A percentile compares a stretch with the other conserved stretches of the same genome.
phyloP scores from a whole-genome alignment of 2,888 invertebrate species.

The Notodonta ziczac region DNA sequence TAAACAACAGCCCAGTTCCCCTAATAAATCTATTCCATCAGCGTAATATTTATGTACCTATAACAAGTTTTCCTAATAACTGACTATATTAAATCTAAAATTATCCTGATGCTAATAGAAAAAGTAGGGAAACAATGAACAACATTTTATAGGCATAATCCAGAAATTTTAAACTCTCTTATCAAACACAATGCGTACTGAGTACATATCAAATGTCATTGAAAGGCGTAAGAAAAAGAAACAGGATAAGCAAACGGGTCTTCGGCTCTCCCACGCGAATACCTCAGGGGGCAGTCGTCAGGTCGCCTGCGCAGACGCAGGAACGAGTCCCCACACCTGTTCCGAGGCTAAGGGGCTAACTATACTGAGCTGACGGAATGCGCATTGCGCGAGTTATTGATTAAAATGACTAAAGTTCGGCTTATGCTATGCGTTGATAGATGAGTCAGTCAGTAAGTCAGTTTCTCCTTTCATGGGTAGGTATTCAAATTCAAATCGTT shows the following conservation, averaged over 20 bases:
- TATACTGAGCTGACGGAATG: background rate
- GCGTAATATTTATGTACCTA: no score
- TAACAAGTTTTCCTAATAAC: no score
- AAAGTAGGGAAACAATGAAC: no score
- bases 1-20: no score
- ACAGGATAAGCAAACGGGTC: constrained; percentile 57
- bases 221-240: constrained; percentile 50
- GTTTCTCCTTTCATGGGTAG: no score
- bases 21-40: no score
- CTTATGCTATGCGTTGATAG: no score
- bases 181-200: constrained; percentile 26
- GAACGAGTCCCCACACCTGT: constrained; percentile 31
- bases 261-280: constrained; percentile 71
- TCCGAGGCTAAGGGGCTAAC: constrained; percentile 7
- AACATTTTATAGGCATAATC: background rate
- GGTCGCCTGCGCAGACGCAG: constrained; percentile 30
- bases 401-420: no score
- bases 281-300: constrained; percentile 55
- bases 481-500: no score
- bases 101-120: no score
- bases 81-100: no score
- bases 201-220: constrained; percentile 24
- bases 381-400: background rate
- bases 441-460: no score
- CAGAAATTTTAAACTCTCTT: constrained; percentile 5